These are phyloP conservation scores for Druon quercuslanigerum DNA, from an alignment of 1,140 invertebrate genomes.

Conservation along the genomic window DNA sequence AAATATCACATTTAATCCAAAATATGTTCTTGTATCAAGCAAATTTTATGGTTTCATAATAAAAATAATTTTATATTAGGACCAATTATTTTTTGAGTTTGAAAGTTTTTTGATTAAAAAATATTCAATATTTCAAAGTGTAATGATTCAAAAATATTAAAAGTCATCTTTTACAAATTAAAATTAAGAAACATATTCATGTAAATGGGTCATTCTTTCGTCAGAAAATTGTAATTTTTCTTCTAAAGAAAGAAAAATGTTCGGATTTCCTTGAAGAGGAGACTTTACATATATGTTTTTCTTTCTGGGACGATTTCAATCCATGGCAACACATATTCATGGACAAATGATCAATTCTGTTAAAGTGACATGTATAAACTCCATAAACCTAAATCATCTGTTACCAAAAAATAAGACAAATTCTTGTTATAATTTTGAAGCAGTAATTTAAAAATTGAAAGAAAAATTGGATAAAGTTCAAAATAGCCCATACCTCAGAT, in stretches of 20 bases:
- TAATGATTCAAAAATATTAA: too few species aligned
- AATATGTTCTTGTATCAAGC: too few species aligned
- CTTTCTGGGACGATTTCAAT: slow-evolving; percentile 12
- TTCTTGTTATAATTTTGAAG: background rate
- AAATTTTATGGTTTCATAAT: too few species aligned
- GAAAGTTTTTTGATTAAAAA: too few species aligned
- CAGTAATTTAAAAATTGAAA: background rate
- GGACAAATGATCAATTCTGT: slow-evolving; percentile 16
- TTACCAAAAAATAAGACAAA: background rate
- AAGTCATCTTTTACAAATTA: too few species aligned
- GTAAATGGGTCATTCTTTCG: too few species aligned
- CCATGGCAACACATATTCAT: background rate
- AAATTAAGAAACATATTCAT: too few species aligned
- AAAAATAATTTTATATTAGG: too few species aligned
- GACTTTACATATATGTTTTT: background rate
- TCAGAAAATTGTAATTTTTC: too few species aligned
- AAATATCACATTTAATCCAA: too few species aligned
- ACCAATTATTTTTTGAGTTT: too few species aligned
- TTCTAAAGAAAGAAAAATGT: slow-evolving; percentile 37
- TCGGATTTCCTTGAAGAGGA: slow-evolving; percentile 54
- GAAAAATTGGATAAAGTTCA: background rate
- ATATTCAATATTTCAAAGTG: too few species aligned
- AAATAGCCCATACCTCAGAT: background rate
- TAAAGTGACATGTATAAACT: background rate
- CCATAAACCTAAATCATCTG: slow-evolving; percentile 9